Evolutionary conservation across 2,113 vertebrate genomes (phyloP), one percentile per base, ranked within the genome.

Genomic region (Vombatus ursinus): DNA sequence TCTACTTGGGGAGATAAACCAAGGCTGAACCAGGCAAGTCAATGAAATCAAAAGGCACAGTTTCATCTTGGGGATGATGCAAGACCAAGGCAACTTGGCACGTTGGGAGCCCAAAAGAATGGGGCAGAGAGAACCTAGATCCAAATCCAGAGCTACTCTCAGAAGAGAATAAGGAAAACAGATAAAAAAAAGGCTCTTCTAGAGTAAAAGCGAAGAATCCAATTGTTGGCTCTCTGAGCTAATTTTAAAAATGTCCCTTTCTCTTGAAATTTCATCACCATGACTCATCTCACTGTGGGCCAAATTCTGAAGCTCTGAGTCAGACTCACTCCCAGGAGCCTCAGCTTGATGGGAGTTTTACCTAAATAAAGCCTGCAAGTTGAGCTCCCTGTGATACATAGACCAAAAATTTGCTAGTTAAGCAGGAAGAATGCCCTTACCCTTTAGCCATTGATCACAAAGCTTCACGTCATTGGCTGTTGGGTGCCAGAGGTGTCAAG

Each of bases 291-390:
- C 50, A 51, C 77, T 0, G 8, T 92, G 92, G 91, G 97, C 97
- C 96, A 97, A 97, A 98, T 98, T 97, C 97, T 97, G 90, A 96
- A 97, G 93, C 95, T 96, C 94, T 98, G 98, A 98, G 96, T 98
- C 97, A 97, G 94, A 24, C 51, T 51, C 93, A 90, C 95, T 54
- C 90, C 92, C 93, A 95, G 94, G 94, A 94, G 96, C 89, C 89
- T 37, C 50, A 77, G 90, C 96, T 95, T 92, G 92, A 92, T 94
- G 94, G 94, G 95, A 95, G 90, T 96, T 96, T 97, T 95, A 97
- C 97, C 97, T 97, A 98, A 97, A 98, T 97, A 98, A 97, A 98
- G 94, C 93, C 94, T 90, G 93, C 22, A 57, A 95, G 91, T 2
- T 10, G 24, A 90, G 84, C 92, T 90, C 95, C 53, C 90, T 94